Evolutionary conservation across 1,140 invertebrate species (phyloP).

Genomic region (Diabrotica undecimpunctata): DNA sequence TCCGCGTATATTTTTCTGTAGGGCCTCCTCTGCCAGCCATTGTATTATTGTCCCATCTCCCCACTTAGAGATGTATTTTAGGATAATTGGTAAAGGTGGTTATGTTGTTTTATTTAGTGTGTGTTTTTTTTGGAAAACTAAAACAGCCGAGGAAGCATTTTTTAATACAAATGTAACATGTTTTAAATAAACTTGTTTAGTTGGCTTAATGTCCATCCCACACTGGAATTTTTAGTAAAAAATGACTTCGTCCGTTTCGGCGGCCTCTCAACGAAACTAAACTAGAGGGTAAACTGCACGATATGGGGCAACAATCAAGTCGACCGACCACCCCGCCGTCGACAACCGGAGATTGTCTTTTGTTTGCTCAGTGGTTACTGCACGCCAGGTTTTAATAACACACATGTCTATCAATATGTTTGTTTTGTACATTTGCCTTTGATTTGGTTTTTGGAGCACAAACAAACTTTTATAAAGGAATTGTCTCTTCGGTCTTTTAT

Average conservation of each 20-base stretch:
- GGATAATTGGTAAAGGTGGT: no score
- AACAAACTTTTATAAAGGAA: neutral
- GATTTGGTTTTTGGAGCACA: constrained; percentile 14
- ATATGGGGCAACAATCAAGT: constrained; percentile 18
- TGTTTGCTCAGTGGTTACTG: constrained; percentile 29
- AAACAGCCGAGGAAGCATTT: no score
- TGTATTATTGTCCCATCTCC: no score
- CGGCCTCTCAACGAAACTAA: neutral
- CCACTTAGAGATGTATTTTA: no score
- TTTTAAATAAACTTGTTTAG: no score
- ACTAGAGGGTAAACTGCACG: constrained; percentile 8
- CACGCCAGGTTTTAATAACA: constrained; percentile 29
- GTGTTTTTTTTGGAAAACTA: no score
- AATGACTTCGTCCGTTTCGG: neutral
- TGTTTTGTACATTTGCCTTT: constrained; percentile 28
- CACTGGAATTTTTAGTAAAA: neutral
- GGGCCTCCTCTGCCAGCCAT: no score
- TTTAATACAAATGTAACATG: no score
- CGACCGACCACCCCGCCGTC: constrained; percentile 9
- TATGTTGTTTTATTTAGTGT: no score
- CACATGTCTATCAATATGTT: constrained; percentile 29
- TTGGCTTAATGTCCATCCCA: no score
- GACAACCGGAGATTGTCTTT: constrained; percentile 36
- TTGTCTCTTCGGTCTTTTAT: neutral
- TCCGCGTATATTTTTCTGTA: no score